Percentiles rank a stretch among this genome's conserved stretches.
Conservation (phyloP, 37 sponge, comb jelly and placozoan species). For the Chondrosia reniformis region DNA sequence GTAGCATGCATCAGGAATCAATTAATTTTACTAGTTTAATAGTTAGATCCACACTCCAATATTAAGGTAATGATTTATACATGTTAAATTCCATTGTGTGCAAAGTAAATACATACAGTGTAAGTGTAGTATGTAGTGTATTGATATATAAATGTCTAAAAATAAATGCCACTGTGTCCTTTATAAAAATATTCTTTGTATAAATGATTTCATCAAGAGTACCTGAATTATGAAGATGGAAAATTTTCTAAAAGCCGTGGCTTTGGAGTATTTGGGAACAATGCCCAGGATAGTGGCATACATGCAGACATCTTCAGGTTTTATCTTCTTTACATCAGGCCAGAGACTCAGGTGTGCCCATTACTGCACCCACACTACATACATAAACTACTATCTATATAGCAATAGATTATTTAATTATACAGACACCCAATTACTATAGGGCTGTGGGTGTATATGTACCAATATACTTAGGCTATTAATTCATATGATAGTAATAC, state of each 20-base stretch:
- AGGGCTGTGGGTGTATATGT: too few species aligned
- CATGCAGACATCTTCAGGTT: conserved; percentile 76
- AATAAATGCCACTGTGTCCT: too few species aligned
- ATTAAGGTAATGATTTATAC: too few species aligned
- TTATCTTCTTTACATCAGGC: conserved; percentile 65
- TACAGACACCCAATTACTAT: not conserved
- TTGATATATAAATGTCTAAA: too few species aligned
- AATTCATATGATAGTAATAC: too few species aligned
- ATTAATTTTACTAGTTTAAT: too few species aligned
- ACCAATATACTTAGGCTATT: too few species aligned
- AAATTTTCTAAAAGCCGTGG: conserved; percentile 86
- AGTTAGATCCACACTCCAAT: too few species aligned
- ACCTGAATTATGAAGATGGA: conserved; percentile 81
- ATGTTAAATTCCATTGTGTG: too few species aligned
- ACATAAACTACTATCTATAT: not conserved
- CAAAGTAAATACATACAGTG: too few species aligned
- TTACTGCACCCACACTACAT: not conserved
- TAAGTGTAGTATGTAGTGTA: too few species aligned
- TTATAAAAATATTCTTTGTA: not conserved
- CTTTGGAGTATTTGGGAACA: conserved; percentile 76
- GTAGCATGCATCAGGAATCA: too few species aligned
- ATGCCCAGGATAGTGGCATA: conserved; percentile 57
- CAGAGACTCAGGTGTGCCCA: conserved; percentile 52
- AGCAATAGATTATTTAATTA: not conserved
- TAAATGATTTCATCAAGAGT: conserved; percentile 39